Evolutionary conservation across 2,888 invertebrate genomes (phyloP).

Genomic region (Ptilodon capucinus): DNA sequence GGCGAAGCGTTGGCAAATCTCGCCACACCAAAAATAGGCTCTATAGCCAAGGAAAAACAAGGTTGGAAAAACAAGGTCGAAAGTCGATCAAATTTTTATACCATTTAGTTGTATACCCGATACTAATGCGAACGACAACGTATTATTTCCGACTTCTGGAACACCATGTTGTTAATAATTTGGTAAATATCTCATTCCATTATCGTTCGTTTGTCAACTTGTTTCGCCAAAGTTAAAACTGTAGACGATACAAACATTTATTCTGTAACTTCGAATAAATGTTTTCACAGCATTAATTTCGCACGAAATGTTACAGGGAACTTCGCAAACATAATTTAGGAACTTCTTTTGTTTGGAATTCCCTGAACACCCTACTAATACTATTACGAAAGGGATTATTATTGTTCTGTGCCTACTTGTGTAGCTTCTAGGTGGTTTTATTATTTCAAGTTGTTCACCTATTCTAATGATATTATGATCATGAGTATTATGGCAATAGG

Average conservation of each 20-base stretch:
- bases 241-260: slow-evolving; percentile 1
- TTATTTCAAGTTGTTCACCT: neutral
- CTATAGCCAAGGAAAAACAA: too few species aligned
- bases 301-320: slow-evolving; percentile 5
- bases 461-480: too few species aligned
- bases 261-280: slow-evolving; percentile 8
- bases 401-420: slow-evolving; percentile 1
- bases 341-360: neutral
- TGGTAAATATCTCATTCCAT: too few species aligned
- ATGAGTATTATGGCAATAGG: too few species aligned
- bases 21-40: too few species aligned
- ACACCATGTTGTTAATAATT: too few species aligned
- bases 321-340: slow-evolving; percentile 10
- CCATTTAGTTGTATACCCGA: too few species aligned
- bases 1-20: too few species aligned
- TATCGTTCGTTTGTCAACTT: slow-evolving; percentile 15
- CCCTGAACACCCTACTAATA: slow-evolving; percentile 4
- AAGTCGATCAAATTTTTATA: too few species aligned
- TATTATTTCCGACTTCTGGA: too few species aligned
- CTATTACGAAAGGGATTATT: slow-evolving; percentile 6
- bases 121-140: too few species aligned
- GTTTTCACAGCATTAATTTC: slow-evolving; percentile 14
- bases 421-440: slow-evolving; percentile 5
- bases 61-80: too few species aligned
- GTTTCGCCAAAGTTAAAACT: slow-evolving; percentile 9